phyloP scores from a whole-genome alignment of 1,140 invertebrate species.

The Sycophaga agraensis region DNA sequence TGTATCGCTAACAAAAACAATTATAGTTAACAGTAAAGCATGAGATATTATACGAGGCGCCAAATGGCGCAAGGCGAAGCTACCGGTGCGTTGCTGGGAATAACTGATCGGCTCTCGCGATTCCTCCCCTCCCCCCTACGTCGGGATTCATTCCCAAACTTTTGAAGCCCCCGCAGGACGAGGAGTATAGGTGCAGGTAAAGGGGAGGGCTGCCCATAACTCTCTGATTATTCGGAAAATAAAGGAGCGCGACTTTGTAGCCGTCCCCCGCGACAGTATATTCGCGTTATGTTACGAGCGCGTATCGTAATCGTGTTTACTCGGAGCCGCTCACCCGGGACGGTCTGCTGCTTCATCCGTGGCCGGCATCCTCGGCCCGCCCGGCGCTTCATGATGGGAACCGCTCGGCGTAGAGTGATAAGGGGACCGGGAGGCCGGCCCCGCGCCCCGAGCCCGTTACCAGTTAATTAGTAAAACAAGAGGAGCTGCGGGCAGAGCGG shows the following conservation, averaged over 20 bases:
- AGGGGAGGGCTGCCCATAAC: too few relatives aligned
- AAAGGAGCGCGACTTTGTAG: slow-evolving; percentile 8
- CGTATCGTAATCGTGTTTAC: slow-evolving; percentile 37
- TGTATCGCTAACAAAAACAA: too few relatives aligned
- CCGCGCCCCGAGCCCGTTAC: slow-evolving; percentile 35
- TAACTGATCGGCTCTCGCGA: slow-evolving; percentile 16
- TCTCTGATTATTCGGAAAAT: slow-evolving; percentile 11
- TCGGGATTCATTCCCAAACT: slow-evolving; percentile 5
- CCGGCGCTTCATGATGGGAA: too few relatives aligned
- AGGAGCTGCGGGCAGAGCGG: slow-evolving; percentile 26
- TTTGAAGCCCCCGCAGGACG: neutral
- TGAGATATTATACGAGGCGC: too few relatives aligned
- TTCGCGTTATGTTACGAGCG: slow-evolving; percentile 30
- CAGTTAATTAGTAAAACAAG: slow-evolving; percentile 46
- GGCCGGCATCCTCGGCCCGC: too few relatives aligned
- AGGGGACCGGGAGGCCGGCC: slow-evolving; percentile 23
- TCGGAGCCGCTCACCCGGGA: neutral
- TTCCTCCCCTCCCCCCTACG: slow-evolving; percentile 10
- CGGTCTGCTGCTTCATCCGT: too few relatives aligned
- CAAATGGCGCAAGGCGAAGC: too few relatives aligned
- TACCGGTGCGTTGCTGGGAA: neutral
- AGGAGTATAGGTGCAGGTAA: too few relatives aligned
- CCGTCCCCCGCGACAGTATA: slow-evolving; percentile 31
- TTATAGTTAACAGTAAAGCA: too few relatives aligned
- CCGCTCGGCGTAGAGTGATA: too few relatives aligned